Percentiles rank a stretch among this genome's conserved stretches.
Conservation (phyloP, 2,888 invertebrate genomes). For the Clitarchus hookeri region DNA sequence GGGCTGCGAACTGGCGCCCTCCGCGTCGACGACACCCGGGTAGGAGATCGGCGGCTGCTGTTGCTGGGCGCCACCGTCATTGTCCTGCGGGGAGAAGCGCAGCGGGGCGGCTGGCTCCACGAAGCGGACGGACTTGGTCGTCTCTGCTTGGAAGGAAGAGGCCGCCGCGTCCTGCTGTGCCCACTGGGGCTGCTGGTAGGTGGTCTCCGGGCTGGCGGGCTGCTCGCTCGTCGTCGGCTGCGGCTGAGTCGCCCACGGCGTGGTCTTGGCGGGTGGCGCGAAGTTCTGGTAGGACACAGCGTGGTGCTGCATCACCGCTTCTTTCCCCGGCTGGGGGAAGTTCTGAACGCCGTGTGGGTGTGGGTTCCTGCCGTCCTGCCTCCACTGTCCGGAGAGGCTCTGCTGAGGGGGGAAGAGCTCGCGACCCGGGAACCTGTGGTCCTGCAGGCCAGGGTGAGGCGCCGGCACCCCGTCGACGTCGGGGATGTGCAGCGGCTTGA, state of each 20-base stretch:
- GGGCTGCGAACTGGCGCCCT: background rate
- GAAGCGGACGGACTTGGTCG: background rate
- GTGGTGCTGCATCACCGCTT: background rate
- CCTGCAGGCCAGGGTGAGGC: background rate
- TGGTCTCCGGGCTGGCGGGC: background rate
- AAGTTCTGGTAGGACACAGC: conserved; percentile 15
- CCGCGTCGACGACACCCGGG: background rate
- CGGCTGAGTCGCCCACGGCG: background rate
- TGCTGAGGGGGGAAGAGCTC: background rate
- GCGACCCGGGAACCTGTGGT: background rate
- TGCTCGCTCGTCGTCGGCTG: conserved; percentile 4
- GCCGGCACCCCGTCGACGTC: background rate
- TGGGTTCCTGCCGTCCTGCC: background rate
- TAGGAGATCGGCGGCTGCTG: background rate
- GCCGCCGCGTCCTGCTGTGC: background rate
- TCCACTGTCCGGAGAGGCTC: background rate
- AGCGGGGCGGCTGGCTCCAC: background rate
- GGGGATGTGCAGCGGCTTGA: conserved; percentile 7
- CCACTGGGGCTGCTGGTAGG: background rate
- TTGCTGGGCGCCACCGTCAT: background rate
- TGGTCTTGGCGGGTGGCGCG: background rate
- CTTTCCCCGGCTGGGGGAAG: background rate
- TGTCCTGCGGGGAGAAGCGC: background rate
- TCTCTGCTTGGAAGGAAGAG: too few relatives aligned
- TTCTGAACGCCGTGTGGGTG: background rate